phyloP scores from a whole-genome alignment of 2,113 vertebrate species.

The Oreochromis niloticus region DNA sequence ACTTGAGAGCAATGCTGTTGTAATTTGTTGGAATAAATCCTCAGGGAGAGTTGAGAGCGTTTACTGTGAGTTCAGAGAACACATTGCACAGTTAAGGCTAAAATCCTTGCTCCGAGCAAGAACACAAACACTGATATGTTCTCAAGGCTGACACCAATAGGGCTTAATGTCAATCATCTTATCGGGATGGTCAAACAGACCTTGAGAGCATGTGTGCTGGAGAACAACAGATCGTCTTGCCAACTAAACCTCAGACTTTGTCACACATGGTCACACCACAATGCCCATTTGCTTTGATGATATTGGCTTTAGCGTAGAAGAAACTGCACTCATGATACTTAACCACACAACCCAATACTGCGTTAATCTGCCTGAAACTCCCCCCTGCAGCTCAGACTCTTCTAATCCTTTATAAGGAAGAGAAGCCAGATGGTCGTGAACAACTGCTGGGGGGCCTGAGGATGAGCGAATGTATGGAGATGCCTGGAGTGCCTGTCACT shows the following conservation, averaged over 20 bases:
- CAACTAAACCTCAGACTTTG: not conserved
- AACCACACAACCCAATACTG: slow-evolving; percentile 35
- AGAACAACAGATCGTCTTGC: not conserved
- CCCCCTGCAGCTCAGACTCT: slow-evolving; percentile 64
- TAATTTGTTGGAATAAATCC: not conserved
- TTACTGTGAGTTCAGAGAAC: not conserved
- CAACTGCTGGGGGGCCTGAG: slow-evolving; percentile 70
- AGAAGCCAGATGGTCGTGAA: slow-evolving; percentile 76
- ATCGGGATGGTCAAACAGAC: slow-evolving; percentile 17
- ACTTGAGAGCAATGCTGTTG: not conserved
- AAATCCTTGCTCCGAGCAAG: slow-evolving; percentile 32
- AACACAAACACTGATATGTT: slow-evolving; percentile 21
- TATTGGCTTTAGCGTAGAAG: slow-evolving; percentile 29
- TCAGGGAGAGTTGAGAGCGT: not conserved
- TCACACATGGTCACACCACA: not conserved
- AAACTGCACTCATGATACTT: slow-evolving; percentile 29
- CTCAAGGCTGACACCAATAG: slow-evolving; percentile 25
- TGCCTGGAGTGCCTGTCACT: slow-evolving; percentile 54
- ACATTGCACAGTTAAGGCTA: not conserved
- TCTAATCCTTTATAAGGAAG: slow-evolving; percentile 78
- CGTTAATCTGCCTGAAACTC: slow-evolving; percentile 67
- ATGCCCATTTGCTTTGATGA: slow-evolving; percentile 40
- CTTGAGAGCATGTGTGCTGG: not conserved
- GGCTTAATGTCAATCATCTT: slow-evolving; percentile 28
- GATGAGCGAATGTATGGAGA: slow-evolving; percentile 62